These are phyloP conservation scores for Hetaerina titia DNA, from an alignment of 2,888 invertebrate species.

Conservation along the genomic window DNA sequence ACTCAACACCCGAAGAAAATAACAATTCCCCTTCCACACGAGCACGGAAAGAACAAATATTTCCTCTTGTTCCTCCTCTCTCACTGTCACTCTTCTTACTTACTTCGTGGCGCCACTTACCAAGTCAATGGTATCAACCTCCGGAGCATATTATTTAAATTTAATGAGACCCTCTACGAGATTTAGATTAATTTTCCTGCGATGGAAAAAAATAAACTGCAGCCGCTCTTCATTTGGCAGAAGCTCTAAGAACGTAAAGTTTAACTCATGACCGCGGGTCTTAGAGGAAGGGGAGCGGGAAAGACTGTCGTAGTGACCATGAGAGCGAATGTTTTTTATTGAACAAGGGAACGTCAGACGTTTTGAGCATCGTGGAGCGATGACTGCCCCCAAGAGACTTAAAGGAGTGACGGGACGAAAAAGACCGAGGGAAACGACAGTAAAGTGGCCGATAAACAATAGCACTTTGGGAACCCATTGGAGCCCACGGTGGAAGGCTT, in stretches of 20 bases:
- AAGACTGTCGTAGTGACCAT: neutral
- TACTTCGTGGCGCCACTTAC: neutral
- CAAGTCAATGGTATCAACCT: neutral
- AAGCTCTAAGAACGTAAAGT: neutral
- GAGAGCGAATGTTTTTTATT: neutral
- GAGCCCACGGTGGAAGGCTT: neutral
- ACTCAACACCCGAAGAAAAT: neutral
- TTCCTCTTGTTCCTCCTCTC: neutral
- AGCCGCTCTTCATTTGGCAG: too few species aligned
- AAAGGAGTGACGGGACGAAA: neutral
- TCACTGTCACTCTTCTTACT: neutral
- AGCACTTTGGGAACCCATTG: neutral
- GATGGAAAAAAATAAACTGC: too few species aligned
- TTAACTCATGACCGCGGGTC: too few species aligned
- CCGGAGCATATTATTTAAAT: neutral
- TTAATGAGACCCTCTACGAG: too few species aligned
- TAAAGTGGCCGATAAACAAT: slow-evolving; percentile 39
- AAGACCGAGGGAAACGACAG: neutral
- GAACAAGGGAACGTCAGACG: neutral
- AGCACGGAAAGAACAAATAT: neutral
- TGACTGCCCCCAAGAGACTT: neutral
- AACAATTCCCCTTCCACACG: neutral
- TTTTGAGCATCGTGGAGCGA: neutral
- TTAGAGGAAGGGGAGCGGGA: neutral
- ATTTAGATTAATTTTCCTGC: too few species aligned